phyloP scores from a whole-genome alignment of 2,113 vertebrate genomes.

The Melanerpes formicivorus region DNA sequence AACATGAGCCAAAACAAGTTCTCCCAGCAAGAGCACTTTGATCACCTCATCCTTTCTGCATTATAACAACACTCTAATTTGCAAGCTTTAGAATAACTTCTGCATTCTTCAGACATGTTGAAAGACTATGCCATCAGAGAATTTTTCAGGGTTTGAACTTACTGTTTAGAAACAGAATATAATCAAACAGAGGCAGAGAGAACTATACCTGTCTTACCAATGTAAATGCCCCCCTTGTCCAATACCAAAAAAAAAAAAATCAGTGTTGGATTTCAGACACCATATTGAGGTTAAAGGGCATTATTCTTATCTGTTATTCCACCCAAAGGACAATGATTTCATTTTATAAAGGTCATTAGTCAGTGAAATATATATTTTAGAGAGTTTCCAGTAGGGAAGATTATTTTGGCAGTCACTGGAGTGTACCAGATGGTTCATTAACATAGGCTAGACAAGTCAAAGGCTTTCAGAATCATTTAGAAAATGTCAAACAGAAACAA shows the following conservation, averaged over 20 bases:
- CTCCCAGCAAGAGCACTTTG: neutral
- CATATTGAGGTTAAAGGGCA: conserved; percentile 83
- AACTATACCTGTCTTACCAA: neutral
- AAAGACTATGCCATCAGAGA: neutral
- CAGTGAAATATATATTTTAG: conserved; percentile 87
- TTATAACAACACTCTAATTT: neutral
- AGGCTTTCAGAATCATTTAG: conserved; percentile 84
- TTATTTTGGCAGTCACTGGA: conserved; percentile 80
- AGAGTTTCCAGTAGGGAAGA: conserved; percentile 69
- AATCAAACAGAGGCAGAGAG: neutral
- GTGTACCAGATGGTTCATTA: conserved; percentile 92
- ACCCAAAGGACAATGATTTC: conserved; percentile 84
- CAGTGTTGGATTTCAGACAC: conserved; percentile 34
- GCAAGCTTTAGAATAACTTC: neutral
- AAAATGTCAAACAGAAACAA: conserved; percentile 88
- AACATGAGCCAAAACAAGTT: neutral
- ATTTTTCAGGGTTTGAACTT: conserved; percentile 13
- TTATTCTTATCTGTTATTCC: conserved; percentile 66
- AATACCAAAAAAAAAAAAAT: neutral
- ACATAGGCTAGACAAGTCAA: conserved; percentile 80
- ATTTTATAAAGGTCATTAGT: conserved; percentile 91
- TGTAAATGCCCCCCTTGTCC: neutral
- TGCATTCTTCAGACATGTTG: neutral
- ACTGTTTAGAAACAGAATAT: conserved; percentile 1
- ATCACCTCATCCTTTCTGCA: neutral